Evolutionary conservation across 2,113 vertebrate species (phyloP).

Genomic region (Bufo gargarizans): DNA sequence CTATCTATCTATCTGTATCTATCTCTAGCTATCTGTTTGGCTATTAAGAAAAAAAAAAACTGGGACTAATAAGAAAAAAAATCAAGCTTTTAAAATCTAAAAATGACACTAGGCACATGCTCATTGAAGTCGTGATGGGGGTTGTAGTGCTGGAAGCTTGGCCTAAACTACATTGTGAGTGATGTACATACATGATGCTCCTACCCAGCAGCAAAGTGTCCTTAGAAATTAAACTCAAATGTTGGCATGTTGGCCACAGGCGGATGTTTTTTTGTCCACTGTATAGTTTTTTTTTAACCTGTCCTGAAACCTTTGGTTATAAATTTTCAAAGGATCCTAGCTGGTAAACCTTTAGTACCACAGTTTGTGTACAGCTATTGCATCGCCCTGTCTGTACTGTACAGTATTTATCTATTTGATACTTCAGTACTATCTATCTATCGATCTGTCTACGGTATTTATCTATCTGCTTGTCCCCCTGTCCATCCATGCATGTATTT

Average conservation of each 20-base stretch:
- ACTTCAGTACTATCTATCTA: no score
- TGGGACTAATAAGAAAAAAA: not conserved
- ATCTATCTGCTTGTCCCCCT: no score
- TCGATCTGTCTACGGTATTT: no score
- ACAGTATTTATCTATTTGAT: no score
- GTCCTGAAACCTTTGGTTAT: not conserved
- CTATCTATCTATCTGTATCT: not conserved
- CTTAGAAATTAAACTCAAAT: slow-evolving; percentile 18
- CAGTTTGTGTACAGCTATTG: not conserved
- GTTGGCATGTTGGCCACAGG: not conserved
- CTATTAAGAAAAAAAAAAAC: not conserved
- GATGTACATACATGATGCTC: slow-evolving; percentile 20
- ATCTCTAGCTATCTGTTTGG: not conserved
- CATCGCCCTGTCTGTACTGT: not conserved
- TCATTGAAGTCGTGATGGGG: slow-evolving; percentile 16
- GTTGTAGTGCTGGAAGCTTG: slow-evolving; percentile 25
- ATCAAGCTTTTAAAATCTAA: not conserved
- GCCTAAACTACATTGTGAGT: not conserved
- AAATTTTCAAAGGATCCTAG: not conserved
- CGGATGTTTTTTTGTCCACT: not conserved
- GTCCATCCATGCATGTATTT: no score
- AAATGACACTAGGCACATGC: slow-evolving; percentile 12
- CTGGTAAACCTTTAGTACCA: not conserved
- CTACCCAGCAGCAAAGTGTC: slow-evolving; percentile 32
- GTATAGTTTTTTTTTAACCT: slow-evolving; percentile 7